A percentile compares a stretch with the other conserved stretches of the same genome.
Conservation (phyloP, 2,113 vertebrate species). For the Xerus inauris region DNA sequence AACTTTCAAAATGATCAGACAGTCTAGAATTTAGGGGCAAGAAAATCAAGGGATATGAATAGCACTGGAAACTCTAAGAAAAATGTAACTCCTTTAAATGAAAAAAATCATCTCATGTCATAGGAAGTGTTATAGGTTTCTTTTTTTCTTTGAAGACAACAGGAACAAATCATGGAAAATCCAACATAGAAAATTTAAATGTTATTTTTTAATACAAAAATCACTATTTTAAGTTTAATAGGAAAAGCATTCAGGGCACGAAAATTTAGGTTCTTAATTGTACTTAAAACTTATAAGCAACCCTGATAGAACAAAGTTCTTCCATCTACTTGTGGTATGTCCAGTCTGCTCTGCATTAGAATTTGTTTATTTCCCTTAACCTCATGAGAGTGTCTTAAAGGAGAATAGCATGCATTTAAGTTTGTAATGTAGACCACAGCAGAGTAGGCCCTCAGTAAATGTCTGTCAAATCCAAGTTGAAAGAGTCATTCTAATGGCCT, state of each 20-base stretch:
- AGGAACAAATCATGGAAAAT: conserved; percentile 28
- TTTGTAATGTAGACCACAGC: background rate
- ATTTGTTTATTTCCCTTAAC: background rate
- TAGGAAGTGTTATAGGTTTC: background rate
- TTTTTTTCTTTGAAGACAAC: background rate
- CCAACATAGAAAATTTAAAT: background rate
- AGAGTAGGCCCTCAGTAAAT: background rate
- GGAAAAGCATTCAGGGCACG: background rate
- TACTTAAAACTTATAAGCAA: background rate
- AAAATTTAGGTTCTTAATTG: background rate
- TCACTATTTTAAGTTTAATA: background rate
- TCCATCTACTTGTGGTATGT: background rate
- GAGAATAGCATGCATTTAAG: background rate
- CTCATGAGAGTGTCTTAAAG: background rate
- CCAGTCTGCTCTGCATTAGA: background rate
- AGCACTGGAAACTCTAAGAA: background rate
- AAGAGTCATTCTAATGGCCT: conserved; percentile 3
- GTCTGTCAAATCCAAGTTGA: background rate
- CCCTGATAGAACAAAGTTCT: fast-evolving
- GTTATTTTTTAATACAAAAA: conserved; percentile 15
- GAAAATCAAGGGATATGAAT: background rate
- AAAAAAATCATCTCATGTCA: conserved; percentile 17
- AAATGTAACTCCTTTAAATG: background rate
- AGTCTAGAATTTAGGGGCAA: background rate
- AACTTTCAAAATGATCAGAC: background rate